Evolutionary conservation across 1,140 invertebrate species (phyloP).

Genomic region (Harpegnathos saltator): DNA sequence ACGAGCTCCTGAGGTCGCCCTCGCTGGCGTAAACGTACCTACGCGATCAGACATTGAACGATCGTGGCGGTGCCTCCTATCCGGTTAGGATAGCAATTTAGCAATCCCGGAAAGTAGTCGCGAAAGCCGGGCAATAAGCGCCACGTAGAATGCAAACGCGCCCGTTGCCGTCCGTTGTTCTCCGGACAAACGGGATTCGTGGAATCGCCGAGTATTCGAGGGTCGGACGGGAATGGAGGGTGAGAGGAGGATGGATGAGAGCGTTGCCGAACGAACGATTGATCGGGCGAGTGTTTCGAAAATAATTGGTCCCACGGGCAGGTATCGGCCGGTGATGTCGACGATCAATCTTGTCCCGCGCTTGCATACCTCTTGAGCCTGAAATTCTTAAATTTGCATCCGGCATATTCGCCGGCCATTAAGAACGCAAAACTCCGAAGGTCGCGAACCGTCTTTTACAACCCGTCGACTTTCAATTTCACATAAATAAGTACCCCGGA

Average conservation of each 20-base stretch:
- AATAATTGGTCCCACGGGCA: constrained; percentile 2
- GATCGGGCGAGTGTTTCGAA: constrained; percentile 7
- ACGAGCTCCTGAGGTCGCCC: constrained; percentile 62
- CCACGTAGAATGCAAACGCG: constrained; percentile 6
- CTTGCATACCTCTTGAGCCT: background rate
- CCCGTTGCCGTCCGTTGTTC: background rate
- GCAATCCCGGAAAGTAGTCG: constrained; percentile 32
- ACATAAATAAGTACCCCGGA: background rate
- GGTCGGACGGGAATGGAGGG: background rate
- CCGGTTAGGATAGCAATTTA: constrained; percentile 1
- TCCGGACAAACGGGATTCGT: constrained; percentile 22
- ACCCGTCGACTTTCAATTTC: constrained; percentile 20
- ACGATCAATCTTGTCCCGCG: background rate
- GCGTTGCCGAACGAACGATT: background rate
- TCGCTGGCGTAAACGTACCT: constrained; percentile 39
- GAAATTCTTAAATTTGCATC: constrained; percentile 10
- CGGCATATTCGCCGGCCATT: background rate
- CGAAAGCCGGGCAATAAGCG: constrained; percentile 35
- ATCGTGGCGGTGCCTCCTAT: constrained; percentile 19
- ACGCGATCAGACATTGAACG: constrained; percentile 46
- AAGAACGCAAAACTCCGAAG: constrained; percentile 21
- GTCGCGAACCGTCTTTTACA: constrained; percentile 18
- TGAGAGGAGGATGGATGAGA: too few species aligned
- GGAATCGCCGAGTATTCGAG: background rate
- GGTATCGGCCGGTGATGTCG: background rate